phyloP scores from a whole-genome alignment of 2,113 vertebrate genomes.

The Cercocebus atys region DNA sequence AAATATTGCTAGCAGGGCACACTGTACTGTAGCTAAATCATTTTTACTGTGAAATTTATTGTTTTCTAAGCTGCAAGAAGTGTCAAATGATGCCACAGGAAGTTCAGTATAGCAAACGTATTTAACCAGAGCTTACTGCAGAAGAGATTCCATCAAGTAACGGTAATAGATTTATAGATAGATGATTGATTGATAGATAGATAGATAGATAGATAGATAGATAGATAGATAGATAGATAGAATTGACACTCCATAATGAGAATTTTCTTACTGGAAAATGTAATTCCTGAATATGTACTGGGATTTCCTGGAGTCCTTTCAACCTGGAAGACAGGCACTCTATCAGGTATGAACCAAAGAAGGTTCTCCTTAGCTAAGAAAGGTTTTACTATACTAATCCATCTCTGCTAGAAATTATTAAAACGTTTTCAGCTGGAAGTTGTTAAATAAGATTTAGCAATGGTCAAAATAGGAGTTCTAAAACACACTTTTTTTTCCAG shows the following conservation, averaged over 20 bases:
- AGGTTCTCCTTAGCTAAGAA: neutral
- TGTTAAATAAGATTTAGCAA: neutral
- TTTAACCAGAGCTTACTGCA: conserved; percentile 60
- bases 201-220: neutral
- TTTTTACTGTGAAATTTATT: conserved; percentile 75
- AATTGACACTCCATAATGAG: neutral
- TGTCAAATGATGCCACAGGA: conserved; percentile 70
- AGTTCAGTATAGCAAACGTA: conserved; percentile 75
- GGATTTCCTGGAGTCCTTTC: neutral
- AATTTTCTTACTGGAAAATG: conserved; percentile 31
- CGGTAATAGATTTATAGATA: neutral
- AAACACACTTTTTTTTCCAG: neutral
- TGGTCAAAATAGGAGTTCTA: conserved; percentile 31
- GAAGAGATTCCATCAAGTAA: conserved; percentile 40
- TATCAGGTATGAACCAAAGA: neutral
- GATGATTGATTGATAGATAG: neutral
- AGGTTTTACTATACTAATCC: neutral
- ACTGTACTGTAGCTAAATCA: conserved; percentile 68
- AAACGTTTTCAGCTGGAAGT: neutral
- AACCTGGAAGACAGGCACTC: neutral
- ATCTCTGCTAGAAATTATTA: neutral
- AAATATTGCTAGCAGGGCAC: conserved; percentile 63
- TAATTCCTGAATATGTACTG: neutral
- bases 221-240: neutral
- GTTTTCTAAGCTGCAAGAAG: conserved; percentile 74